A percentile compares a stretch with the other conserved stretches of the same genome.
Evolutionary conservation across 1,140 invertebrate genomes (phyloP).

Genomic region (Hyposmocoma kahamanoa): DNA sequence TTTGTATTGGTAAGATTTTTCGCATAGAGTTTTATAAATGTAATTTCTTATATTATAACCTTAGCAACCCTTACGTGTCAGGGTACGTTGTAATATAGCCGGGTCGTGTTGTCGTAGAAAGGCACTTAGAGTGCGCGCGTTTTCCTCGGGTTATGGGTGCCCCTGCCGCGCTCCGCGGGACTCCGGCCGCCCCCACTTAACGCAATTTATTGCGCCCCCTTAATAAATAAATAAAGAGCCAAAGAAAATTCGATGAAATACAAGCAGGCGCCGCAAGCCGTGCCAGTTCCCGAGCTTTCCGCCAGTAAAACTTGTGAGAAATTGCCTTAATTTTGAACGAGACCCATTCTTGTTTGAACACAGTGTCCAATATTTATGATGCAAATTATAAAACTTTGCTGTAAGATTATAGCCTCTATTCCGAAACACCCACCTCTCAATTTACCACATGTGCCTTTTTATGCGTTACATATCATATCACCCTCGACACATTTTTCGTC

Average conservation of each 20-base stretch:
- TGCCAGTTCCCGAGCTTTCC: constrained; percentile 12
- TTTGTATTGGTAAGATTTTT: too few species aligned
- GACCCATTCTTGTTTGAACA: too few species aligned
- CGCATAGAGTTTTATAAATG: too few species aligned
- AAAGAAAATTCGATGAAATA: constrained; percentile 68
- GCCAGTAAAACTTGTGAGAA: constrained; percentile 16
- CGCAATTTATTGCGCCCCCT: constrained; percentile 67
- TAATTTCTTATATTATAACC: too few species aligned
- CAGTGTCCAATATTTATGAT: too few species aligned
- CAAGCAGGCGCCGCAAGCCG: constrained; percentile 35
- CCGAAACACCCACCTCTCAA: too few species aligned
- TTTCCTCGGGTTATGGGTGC: constrained; percentile 60
- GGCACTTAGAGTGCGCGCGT: constrained; percentile 60
- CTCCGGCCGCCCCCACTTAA: constrained; percentile 63
- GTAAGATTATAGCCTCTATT: too few species aligned
- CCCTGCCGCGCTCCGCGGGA: constrained; percentile 51
- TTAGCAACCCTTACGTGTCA: too few species aligned
- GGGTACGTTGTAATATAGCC: constrained; percentile 51
- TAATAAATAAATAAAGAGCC: constrained; percentile 71
- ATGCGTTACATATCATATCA: too few species aligned
- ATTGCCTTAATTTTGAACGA: constrained; percentile 22
- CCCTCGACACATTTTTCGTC: too few species aligned
- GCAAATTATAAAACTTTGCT: too few species aligned
- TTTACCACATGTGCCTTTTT: too few species aligned
- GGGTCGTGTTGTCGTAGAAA: constrained; percentile 54